Evolutionary conservation across 2,113 vertebrate species (phyloP).

Genomic region (Daphoenositta chrysoptera): DNA sequence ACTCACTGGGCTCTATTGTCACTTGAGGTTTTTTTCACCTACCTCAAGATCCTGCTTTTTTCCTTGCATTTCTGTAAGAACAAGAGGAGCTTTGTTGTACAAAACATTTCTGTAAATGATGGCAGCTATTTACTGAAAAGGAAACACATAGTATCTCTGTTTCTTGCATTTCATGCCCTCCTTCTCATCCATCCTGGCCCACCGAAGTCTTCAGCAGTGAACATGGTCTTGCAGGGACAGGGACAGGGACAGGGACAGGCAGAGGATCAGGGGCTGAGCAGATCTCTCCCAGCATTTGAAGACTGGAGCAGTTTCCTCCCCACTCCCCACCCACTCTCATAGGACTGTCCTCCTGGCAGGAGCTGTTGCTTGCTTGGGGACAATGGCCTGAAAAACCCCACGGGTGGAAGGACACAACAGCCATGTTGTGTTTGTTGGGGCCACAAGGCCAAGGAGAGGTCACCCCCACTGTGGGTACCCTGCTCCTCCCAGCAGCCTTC

Average conservation of each 20-base stretch:
- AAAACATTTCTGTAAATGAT: not conserved
- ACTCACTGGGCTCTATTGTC: not conserved
- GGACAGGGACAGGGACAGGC: not conserved
- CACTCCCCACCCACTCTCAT: not conserved
- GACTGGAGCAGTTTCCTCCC: not conserved
- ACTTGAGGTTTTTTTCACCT: not conserved
- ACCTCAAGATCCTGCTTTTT: not conserved
- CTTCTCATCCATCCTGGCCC: not conserved
- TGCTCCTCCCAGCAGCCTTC: not conserved
- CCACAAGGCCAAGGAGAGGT: rapidly evolving
- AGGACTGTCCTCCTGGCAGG: not conserved
- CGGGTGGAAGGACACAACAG: not conserved
- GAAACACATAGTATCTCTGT: not conserved
- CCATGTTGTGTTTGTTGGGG: rapidly evolving
- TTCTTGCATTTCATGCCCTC: not conserved
- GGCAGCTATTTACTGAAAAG: not conserved
- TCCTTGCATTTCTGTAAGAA: not conserved
- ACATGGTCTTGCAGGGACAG: not conserved
- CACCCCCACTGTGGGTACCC: rapidly evolving
- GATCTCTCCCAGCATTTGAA: not conserved
- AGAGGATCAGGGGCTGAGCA: not conserved
- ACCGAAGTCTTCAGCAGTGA: not conserved
- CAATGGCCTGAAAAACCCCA: not conserved
- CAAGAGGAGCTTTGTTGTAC: not conserved
- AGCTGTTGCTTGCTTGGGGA: rapidly evolving